Percentiles rank a stretch among this genome's conserved stretches.
These are phyloP conservation scores for Lanistes nyassanus DNA, from an alignment of 1,140 invertebrate species.

Conservation along the genomic window DNA sequence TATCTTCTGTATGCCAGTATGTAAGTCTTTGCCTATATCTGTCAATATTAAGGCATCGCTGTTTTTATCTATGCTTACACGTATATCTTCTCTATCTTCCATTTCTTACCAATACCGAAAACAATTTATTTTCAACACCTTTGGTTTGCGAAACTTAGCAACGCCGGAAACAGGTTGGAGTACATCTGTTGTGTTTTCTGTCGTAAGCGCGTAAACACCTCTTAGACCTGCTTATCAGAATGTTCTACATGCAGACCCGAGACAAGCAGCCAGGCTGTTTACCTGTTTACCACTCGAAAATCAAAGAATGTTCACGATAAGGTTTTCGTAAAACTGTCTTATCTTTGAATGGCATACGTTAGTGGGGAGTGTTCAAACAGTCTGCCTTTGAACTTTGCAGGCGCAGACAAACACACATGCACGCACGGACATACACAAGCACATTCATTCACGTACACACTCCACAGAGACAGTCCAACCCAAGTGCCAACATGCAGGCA, in stretches of 20 bases:
- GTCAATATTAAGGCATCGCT: background rate
- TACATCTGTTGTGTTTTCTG: too few relatives aligned
- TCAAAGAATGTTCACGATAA: background rate
- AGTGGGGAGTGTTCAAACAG: background rate
- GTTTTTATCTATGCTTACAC: background rate
- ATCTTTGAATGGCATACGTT: background rate
- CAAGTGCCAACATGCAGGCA: background rate
- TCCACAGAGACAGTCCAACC: background rate
- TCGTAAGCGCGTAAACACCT: too few relatives aligned
- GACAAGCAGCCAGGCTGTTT: too few relatives aligned
- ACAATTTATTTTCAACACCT: too few relatives aligned
- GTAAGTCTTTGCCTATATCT: background rate
- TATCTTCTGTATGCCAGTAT: background rate
- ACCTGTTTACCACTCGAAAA: too few relatives aligned
- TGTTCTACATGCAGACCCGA: too few relatives aligned
- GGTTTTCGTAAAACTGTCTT: background rate
- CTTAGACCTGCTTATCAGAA: too few relatives aligned
- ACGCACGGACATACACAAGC: constrained; percentile 3
- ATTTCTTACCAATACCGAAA: too few relatives aligned
- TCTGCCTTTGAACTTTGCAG: background rate
- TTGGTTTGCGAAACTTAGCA: too few relatives aligned
- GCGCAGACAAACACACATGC: constrained; percentile 3
- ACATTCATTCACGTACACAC: background rate
- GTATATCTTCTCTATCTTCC: too few relatives aligned
- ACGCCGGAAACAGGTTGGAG: too few relatives aligned